phyloP scores from a whole-genome alignment of 2,797 vertebrate genomes.

The Varecia variegata region DNA sequence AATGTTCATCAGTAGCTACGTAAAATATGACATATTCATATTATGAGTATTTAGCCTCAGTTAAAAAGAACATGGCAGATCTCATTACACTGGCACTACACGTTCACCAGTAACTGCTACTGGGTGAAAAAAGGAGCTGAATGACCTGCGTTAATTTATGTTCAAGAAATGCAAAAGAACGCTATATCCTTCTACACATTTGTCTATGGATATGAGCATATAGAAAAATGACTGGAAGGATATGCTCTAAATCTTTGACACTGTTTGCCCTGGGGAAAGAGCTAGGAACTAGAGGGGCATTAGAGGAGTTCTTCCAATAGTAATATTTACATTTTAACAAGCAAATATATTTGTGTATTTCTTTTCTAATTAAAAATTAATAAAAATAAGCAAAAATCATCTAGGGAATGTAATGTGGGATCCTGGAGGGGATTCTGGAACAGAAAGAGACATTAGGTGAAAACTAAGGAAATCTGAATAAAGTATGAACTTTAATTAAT shows the following conservation, averaged over 20 bases:
- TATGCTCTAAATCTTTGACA: background rate
- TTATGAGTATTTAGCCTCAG: background rate
- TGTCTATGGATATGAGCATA: background rate
- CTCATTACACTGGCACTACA: background rate
- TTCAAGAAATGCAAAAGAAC: background rate
- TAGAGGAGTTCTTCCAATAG: background rate
- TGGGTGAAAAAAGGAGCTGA: background rate
- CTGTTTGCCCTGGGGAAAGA: background rate
- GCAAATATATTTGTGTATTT: background rate
- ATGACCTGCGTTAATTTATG: background rate
- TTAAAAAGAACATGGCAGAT: background rate
- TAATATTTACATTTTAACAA: background rate
- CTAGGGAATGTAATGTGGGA: background rate
- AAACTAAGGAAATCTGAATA: background rate
- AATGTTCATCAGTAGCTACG: background rate
- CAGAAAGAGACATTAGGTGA: background rate
- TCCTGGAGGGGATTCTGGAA: background rate
- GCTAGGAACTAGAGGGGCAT: background rate
- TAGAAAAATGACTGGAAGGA: background rate
- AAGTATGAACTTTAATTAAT: background rate
- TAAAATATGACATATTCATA: background rate
- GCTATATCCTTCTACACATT: background rate
- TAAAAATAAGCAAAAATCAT: background rate
- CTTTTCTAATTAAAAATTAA: background rate
- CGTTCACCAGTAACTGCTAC: no score